Conservation (phyloP, 2,113 vertebrate species). For the Smithornis capensis region DNA sequence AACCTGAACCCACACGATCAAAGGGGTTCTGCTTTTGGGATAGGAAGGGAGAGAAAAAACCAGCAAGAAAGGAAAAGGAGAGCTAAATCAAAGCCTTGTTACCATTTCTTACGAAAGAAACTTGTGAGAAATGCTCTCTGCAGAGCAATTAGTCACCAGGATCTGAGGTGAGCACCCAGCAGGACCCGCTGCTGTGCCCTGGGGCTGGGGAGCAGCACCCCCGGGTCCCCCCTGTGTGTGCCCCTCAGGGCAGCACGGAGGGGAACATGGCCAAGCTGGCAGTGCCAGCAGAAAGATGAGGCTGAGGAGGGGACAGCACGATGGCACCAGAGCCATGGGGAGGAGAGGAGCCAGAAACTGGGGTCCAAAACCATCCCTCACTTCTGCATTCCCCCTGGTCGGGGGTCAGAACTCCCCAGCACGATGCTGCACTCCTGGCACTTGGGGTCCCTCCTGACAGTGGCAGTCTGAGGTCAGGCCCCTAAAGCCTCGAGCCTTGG, state of each 20-base stretch:
- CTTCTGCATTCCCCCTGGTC: too few species aligned
- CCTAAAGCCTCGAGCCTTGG: not conserved
- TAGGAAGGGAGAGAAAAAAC: not conserved
- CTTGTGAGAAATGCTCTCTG: not conserved
- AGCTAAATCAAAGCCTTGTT: constrained; percentile 22
- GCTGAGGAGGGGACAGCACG: fast-evolving
- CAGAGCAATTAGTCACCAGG: not conserved
- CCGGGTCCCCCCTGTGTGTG: not conserved
- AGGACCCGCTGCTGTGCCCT: not conserved
- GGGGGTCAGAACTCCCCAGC: not conserved
- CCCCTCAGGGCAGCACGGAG: not conserved
- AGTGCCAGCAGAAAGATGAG: not conserved
- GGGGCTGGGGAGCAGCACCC: not conserved
- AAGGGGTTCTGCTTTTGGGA: constrained; percentile 1
- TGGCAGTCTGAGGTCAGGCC: not conserved
- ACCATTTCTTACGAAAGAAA: not conserved
- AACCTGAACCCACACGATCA: constrained; percentile 11
- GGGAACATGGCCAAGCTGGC: fast-evolving
- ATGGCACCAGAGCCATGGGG: fast-evolving
- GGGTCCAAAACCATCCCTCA: not conserved
- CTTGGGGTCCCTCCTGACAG: not conserved
- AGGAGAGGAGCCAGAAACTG: not conserved
- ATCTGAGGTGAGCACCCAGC: fast-evolving
- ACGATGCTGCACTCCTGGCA: not conserved
- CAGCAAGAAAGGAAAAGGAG: not conserved